Base-by-base conservation (phyloP, 2,113 vertebrate species). In the Sylvilagus bachmani region DNA sequence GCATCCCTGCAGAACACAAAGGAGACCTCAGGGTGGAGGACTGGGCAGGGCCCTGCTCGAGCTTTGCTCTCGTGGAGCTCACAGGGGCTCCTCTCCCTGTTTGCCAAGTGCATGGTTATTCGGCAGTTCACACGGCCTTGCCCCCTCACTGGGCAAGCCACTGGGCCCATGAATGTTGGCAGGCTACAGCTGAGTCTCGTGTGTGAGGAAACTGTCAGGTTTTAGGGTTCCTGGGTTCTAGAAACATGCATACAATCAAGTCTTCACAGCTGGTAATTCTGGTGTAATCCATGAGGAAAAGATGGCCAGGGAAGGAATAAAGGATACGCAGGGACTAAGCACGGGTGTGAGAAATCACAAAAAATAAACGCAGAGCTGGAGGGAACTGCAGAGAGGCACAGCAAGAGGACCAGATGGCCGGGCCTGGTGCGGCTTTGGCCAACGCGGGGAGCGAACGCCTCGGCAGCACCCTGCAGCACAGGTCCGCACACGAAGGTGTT, bases 351-450 rank as follows among this genome's bases (percentile, higher is more conserved):
- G 53, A 85, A 80, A 3, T 29, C 44, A 83, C 49, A 61, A 29
- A 92, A 58, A 73, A 22, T 36, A 74, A 69, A 38, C 5, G 2
- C 64, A 70, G 3, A 6, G 24, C 67, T 64, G 4, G 31, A 73
- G 17, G 33, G 55, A 66, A 24, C 10, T 55, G 44, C 27, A 29
- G 31, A 9, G 36, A 25, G 58, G 64, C 3, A 25, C 4, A 80
- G n/a, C 6, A 36, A 61, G 17, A 70, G n/a, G 85, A 64, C 33
- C 11, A 58, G 64, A 33, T 12, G 53, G 24, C 2, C 14, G 5
- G 36, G 22, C 10, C 36, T 0, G 1, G 25, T 58, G 22, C 0
- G 9, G 12, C 61, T 4, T 2, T 2, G 75, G 77, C 12, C 11
- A 61, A 53, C 29, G 55, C 14, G 2, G 27, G 55, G 16, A 31